Evolutionary conservation across 1,140 invertebrate species (phyloP), one percentile per base, ranked within the genome.

Genomic region (Tribolium castaneum): DNA sequence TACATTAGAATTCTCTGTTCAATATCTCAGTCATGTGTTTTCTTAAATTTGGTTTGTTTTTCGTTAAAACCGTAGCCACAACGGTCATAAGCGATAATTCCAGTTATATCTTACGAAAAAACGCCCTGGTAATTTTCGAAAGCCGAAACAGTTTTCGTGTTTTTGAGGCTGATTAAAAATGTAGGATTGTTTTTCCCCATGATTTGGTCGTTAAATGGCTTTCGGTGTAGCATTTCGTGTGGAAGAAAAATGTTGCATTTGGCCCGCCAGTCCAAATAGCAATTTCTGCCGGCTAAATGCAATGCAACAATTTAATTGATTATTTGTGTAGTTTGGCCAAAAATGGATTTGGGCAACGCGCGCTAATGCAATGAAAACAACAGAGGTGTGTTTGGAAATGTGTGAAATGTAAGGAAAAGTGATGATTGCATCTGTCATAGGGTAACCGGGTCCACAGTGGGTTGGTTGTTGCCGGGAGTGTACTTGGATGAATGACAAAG

Each of bases 401-500:
- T 66, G 59, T 35, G 59, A 66, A 66, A 66, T 66, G 10, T 25
- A 45, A 45, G 25, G 19, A 35, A 35, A 35, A 34, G 25, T 66
- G 14, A 35, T 30, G 59, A 66, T 34, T 66, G 59, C n/a, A 35
- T 25, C 14, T 35, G 59, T 35, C 30, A 13, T 35, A 59, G 22
- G 14, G 54, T 59, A 14, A 25, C 16, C 3, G 19, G 25, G 59
- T 39, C 25, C 25, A 66, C 45, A 35, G 54, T 22, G 30, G 54
- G n/a, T 66, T 66, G 59, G 39, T 66, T 25, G 25, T 45, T 2
- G n/a, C 39, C 3, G n/a, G 6, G 71, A 54, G 34, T 73, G 71
- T 73, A 73, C 71, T 73, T 73, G 71, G 71, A 73, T 73, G 71
- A 73, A 73, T 73, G 71, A 73, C 71, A 73, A 73, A 73, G 71